phyloP scores from a whole-genome alignment of 92 coral and sea anemone genomes.

The Zoanthus sansibaricus region DNA sequence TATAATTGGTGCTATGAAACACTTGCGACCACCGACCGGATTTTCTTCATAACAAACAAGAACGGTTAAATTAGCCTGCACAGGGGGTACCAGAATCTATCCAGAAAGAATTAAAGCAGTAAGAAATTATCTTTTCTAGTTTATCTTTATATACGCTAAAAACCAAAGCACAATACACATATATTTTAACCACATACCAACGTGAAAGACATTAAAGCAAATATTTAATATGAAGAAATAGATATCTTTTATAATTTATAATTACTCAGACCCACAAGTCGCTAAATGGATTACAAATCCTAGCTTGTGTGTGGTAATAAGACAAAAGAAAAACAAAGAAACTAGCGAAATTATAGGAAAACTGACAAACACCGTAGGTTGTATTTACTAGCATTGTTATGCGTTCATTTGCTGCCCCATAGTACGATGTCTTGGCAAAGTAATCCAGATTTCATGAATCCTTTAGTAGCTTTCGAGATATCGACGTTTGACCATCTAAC shows the following conservation, averaged over 20 bases:
- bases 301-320: background rate
- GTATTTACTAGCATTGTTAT: background rate
- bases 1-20: background rate
- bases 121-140: background rate
- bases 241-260: no score
- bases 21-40: background rate
- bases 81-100: background rate
- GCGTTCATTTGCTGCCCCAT: background rate
- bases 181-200: background rate
- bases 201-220: no score
- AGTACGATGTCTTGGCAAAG: no score
- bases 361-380: background rate
- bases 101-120: background rate
- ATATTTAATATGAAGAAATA: no score
- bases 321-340: background rate
- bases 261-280: no score
- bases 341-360: background rate
- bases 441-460: no score
- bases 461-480: no score
- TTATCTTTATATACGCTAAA: background rate
- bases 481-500: no score
- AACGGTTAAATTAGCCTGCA: background rate
- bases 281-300: background rate
- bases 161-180: background rate
- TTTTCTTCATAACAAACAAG: background rate